A percentile compares a stretch with the other conserved stretches of the same genome.
Conservation (phyloP, 2,888 invertebrate species). For the Mesorhabditis belari region DNA sequence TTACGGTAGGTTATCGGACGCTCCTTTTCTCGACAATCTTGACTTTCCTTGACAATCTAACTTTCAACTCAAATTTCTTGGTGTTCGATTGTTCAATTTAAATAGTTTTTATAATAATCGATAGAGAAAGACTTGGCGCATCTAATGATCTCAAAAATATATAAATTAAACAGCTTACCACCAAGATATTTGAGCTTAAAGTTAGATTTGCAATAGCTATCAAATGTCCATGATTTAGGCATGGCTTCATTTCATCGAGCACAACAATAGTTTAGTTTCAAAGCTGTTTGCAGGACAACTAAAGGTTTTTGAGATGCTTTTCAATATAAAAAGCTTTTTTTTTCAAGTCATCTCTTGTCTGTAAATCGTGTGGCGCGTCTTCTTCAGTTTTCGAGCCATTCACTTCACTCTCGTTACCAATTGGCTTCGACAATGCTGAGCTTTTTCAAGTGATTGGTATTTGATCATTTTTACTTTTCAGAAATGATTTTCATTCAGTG, state of each 20-base stretch:
- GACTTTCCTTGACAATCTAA: too few relatives aligned
- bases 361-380: slow-evolving; percentile 73
- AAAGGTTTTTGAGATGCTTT: background rate
- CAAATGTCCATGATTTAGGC: slow-evolving; percentile 13
- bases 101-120: too few relatives aligned
- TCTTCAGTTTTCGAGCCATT: slow-evolving; percentile 79
- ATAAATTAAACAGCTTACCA: too few relatives aligned
- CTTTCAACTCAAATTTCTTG: too few relatives aligned
- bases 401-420: slow-evolving; percentile 77
- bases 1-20: too few relatives aligned
- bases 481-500: slow-evolving; percentile 44
- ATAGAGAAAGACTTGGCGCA: too few relatives aligned
- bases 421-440: slow-evolving; percentile 80
- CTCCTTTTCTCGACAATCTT: too few relatives aligned
- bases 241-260: slow-evolving; percentile 9
- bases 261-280: slow-evolving; percentile 19
- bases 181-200: too few relatives aligned
- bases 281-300: slow-evolving; percentile 21
- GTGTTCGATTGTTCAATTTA: too few relatives aligned
- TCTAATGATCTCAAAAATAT: too few relatives aligned
- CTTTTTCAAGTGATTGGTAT: slow-evolving; percentile 58
- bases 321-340: slow-evolving; percentile 56
- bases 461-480: background rate
- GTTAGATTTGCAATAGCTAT: too few relatives aligned
- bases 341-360: slow-evolving; percentile 70